phyloP scores from a whole-genome alignment of 2,888 invertebrate species.

The Coelinius sp. region DNA sequence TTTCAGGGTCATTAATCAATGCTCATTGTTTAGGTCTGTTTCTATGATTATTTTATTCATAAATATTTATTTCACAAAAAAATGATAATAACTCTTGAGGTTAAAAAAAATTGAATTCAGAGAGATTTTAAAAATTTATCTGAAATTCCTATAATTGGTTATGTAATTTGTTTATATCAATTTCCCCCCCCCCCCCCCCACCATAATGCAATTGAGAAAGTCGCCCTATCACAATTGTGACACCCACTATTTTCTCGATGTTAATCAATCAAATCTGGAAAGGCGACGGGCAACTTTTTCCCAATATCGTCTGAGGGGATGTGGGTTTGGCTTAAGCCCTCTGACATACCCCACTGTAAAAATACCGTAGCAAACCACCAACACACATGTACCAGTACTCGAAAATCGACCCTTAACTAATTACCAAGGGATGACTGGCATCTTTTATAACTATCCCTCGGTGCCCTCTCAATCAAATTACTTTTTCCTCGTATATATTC shows the following conservation, averaged over 20 bases:
- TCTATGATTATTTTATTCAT: not conserved
- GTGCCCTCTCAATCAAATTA: constrained; percentile 67
- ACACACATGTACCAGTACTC: constrained; percentile 45
- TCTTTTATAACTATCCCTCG: constrained; percentile 62
- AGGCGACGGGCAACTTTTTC: constrained; percentile 55
- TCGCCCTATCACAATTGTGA: constrained; percentile 18
- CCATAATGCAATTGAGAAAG: constrained; percentile 9
- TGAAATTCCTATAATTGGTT: too few species aligned
- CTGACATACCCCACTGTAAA: constrained; percentile 37
- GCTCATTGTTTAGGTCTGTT: not conserved
- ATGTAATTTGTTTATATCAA: too few species aligned
- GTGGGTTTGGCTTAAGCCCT: constrained; percentile 34
- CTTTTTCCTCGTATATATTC: constrained; percentile 61
- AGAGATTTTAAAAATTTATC: too few species aligned
- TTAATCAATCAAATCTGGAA: constrained; percentile 64
- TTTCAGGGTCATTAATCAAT: constrained; percentile 26
- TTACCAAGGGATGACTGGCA: constrained; percentile 69
- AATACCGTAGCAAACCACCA: constrained; percentile 19
- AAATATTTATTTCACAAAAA: too few species aligned
- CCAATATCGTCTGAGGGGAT: constrained; percentile 48
- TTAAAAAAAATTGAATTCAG: too few species aligned
- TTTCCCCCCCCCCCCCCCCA: not conserved
- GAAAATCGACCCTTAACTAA: constrained; percentile 67
- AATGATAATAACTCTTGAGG: too few species aligned
- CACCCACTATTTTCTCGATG: constrained; percentile 43